A percentile compares a stretch with the other conserved stretches of the same genome.
Conservation (phyloP, 2,888 invertebrate genomes). For the Hemithea aestivaria region DNA sequence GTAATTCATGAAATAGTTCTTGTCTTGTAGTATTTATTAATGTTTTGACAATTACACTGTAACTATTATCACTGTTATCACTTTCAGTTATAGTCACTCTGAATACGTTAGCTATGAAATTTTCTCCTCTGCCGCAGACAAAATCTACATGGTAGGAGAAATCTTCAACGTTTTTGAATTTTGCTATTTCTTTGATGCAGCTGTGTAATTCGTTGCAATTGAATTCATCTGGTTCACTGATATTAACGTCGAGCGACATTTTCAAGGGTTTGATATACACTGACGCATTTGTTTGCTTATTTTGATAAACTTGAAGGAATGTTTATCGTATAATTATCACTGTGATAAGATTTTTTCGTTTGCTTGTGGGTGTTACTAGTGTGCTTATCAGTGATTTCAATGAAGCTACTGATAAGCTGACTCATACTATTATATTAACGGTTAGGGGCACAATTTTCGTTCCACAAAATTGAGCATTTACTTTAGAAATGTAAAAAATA, state of each 20-base stretch:
- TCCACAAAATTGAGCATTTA: too few relatives aligned
- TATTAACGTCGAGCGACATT: constrained; percentile 71
- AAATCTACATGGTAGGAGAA: constrained; percentile 61
- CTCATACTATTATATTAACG: too few relatives aligned
- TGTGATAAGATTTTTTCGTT: constrained; percentile 36
- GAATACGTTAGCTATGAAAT: constrained; percentile 62
- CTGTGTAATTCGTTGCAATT: constrained; percentile 57
- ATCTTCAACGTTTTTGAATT: constrained; percentile 43
- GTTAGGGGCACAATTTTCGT: too few relatives aligned
- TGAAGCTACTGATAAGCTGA: too few relatives aligned
- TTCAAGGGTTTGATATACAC: constrained; percentile 17
- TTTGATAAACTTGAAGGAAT: constrained; percentile 10
- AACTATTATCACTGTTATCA: constrained; percentile 33
- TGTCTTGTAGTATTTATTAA: constrained; percentile 58
- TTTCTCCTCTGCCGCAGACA: constrained; percentile 54
- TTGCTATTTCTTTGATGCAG: constrained; percentile 49
- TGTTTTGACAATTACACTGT: constrained; percentile 61
- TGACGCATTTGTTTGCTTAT: constrained; percentile 6
- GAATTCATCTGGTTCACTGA: constrained; percentile 68
- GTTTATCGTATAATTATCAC: constrained; percentile 28
- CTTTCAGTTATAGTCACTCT: constrained; percentile 51
- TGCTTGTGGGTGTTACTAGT: too few relatives aligned
- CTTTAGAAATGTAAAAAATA: too few relatives aligned
- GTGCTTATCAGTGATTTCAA: too few relatives aligned
- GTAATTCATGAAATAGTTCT: constrained; percentile 58